Evolutionary conservation across 2,797 vertebrate species (phyloP).

Genomic region (Characodon lateralis): DNA sequence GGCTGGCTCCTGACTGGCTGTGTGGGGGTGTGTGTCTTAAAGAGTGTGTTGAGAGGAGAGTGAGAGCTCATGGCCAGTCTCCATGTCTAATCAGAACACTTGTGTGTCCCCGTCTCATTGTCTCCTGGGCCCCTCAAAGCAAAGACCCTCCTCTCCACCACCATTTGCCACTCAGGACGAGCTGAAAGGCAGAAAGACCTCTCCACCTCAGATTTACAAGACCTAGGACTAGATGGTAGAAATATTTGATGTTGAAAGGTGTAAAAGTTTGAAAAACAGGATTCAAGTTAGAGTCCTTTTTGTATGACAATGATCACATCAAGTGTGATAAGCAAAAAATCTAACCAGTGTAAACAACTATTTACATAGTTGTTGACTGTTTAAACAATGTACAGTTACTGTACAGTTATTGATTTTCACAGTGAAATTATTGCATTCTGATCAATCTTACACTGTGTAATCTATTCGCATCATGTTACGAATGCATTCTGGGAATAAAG

Average conservation of each 20-base stretch:
- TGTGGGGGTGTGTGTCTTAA: conserved; percentile 65
- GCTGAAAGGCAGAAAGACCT: conserved; percentile 53
- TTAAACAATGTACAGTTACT: background rate
- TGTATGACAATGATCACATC: background rate
- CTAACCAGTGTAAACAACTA: background rate
- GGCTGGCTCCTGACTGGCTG: conserved; percentile 78
- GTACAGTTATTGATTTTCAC: background rate
- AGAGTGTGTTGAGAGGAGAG: conserved; percentile 80
- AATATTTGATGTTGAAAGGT: background rate
- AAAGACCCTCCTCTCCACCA: conserved; percentile 57
- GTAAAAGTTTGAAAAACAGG: background rate
- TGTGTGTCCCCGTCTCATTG: conserved; percentile 81
- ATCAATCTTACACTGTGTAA: background rate
- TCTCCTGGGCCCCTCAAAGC: conserved; percentile 75
- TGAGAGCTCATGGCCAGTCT: conserved; percentile 65
- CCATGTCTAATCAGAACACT: conserved; percentile 83
- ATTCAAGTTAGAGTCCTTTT: background rate
- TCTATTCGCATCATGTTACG: no score
- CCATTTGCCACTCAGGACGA: conserved; percentile 52
- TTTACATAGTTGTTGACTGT: background rate
- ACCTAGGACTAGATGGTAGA: background rate
- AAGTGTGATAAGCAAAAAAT: background rate
- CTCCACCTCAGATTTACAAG: conserved; percentile 9
- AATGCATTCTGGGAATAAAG: background rate
- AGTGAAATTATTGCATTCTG: background rate